Conservation (phyloP, 2,888 invertebrate species). For the Chrysina gloriosa region DNA sequence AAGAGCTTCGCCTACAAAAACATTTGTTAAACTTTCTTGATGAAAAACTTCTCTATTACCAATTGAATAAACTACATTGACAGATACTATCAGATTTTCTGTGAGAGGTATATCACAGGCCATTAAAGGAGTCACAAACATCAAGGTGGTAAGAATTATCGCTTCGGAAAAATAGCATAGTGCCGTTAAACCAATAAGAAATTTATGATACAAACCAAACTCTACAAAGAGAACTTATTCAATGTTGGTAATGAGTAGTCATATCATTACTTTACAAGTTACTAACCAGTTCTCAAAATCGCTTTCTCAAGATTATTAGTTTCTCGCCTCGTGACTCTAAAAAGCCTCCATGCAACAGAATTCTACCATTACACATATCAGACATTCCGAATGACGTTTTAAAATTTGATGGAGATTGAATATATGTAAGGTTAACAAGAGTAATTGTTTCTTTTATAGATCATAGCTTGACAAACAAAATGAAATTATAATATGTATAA, state of each 20-base stretch:
- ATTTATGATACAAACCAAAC: slow-evolving; percentile 61
- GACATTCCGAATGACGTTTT: background rate
- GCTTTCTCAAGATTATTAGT: slow-evolving; percentile 36
- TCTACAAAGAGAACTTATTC: slow-evolving; percentile 51
- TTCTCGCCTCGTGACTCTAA: background rate
- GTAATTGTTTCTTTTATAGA: background rate
- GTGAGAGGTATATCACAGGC: slow-evolving; percentile 54
- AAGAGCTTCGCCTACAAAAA: slow-evolving; percentile 58
- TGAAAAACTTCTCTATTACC: slow-evolving; percentile 44
- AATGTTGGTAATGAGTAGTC: no score
- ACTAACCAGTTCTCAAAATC: slow-evolving; percentile 37
- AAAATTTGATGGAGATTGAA: no score
- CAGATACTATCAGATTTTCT: slow-evolving; percentile 47
- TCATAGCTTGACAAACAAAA: background rate
- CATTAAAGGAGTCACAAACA: slow-evolving; percentile 58
- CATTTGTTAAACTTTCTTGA: slow-evolving; percentile 17
- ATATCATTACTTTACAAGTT: background rate
- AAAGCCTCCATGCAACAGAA: slow-evolving; percentile 7
- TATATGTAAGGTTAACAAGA: background rate
- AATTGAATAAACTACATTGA: slow-evolving; percentile 51
- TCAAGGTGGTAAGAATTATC: slow-evolving; percentile 53
- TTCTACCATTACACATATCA: slow-evolving; percentile 13
- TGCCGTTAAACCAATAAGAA: slow-evolving; percentile 56
- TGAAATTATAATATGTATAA: no score
- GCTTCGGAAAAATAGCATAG: slow-evolving; percentile 55